phyloP scores from a whole-genome alignment of 92 coral and sea anemone genomes.

The Actinernus sp. region DNA sequence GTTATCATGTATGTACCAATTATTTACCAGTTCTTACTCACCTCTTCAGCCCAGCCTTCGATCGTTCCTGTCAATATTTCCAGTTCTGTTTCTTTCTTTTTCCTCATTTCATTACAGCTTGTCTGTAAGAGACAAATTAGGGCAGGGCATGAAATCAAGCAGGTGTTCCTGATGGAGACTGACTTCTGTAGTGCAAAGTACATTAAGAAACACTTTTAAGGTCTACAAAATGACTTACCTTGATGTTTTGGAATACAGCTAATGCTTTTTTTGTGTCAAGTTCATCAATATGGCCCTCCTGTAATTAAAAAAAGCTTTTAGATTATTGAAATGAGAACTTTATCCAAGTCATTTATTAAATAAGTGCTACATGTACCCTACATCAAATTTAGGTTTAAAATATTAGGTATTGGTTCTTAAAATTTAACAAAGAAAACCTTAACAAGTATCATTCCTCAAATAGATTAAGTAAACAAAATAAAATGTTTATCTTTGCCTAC shows the following conservation, averaged over 20 bases:
- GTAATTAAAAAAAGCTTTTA: neutral
- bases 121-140: constrained; percentile 59
- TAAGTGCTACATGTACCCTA: too few species aligned
- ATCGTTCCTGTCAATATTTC: constrained; percentile 97
- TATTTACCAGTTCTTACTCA: neutral
- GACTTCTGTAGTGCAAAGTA: too few species aligned
- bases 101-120: constrained; percentile 96
- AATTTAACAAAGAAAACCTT: too few species aligned
- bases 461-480: too few species aligned
- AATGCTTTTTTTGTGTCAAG: constrained; percentile 97
- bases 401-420: too few species aligned
- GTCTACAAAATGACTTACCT: too few species aligned
- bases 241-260: constrained; percentile 93
- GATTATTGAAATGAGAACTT: neutral
- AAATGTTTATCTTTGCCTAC: too few species aligned
- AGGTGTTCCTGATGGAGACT: neutral
- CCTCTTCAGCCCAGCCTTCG: constrained; percentile 97
- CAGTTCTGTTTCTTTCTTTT: constrained; percentile 94
- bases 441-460: too few species aligned
- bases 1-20: too few species aligned
- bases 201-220: too few species aligned
- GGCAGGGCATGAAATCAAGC: neutral
- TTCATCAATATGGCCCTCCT: constrained; percentile 98
- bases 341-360: too few species aligned
- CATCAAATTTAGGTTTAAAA: too few species aligned